Conservation (phyloP, 2,113 vertebrate species). For the Excalfactoria chinensis region DNA sequence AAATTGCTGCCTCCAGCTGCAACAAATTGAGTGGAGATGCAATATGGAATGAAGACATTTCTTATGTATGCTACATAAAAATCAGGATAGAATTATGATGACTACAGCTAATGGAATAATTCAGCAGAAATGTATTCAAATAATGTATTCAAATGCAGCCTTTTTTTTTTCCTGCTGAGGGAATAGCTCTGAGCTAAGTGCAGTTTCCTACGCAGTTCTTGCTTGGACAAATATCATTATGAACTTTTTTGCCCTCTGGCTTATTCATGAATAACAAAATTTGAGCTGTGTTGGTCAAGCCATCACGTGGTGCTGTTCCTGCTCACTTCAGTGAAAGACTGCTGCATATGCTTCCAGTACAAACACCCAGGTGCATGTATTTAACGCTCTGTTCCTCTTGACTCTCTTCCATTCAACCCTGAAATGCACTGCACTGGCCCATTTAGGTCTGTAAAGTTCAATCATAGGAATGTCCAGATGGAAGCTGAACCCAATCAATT, state of each 20-base stretch:
- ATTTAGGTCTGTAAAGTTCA: not conserved
- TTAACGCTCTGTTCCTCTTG: not conserved
- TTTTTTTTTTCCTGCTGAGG: not conserved
- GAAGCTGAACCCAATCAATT: not conserved
- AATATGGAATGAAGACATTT: slow-evolving; percentile 14
- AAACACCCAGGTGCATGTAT: not conserved
- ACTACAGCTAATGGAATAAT: slow-evolving; percentile 45
- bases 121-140: not conserved
- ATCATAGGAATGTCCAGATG: not conserved
- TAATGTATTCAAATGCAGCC: slow-evolving; percentile 31
- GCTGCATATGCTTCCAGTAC: not conserved
- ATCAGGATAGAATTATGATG: slow-evolving; percentile 13
- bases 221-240: slow-evolving; percentile 2
- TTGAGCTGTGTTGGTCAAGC: slow-evolving; percentile 1
- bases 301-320: not conserved
- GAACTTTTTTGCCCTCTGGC: not conserved
- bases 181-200: slow-evolving; percentile 8
- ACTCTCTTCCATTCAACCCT: not conserved
- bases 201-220: not conserved
- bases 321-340: not conserved
- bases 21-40: not conserved
- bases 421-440: not conserved
- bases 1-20: not conserved
- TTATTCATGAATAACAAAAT: slow-evolving; percentile 35
- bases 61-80: slow-evolving; percentile 5